Evolutionary conservation across 1,140 invertebrate genomes (phyloP), one percentile per base, ranked within the genome.

Genomic region (Mactra quadrangularis): DNA sequence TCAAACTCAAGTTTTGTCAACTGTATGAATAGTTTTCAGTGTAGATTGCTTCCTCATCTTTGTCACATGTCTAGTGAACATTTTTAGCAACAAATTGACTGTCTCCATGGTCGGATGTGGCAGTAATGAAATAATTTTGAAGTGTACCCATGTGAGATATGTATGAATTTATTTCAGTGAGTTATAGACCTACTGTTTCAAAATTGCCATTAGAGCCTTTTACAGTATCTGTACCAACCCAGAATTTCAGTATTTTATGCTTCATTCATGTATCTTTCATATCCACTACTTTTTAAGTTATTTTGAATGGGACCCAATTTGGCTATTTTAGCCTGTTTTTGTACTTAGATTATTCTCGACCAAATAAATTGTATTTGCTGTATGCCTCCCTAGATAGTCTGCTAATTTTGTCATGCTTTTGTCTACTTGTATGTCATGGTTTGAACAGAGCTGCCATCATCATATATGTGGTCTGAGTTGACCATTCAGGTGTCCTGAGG

Each of bases 241-340:
- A 59, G 38, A 35, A 38, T 71, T 81, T 59, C n/a, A 25, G n/a
- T 55, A 31, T 68, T 71, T 31, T 59, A 19, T 17, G 60, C 25
- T 22, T 47, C 22, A 41, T 13, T 55, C 33, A 53, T 71, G 17
- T 22, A 59, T 19, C 0, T 57, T 60, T 47, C 22, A 25, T 25
- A 38, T 47, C 1, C 7, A 6, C 35, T 13, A 25, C 53, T 35
- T 50, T 47, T 70, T n/a, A 60, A 41, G 11, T 17, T 3, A 71
- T 66, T 81, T 71, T 70, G 66, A 81, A 55, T 55, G 77, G 77
- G 64, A 71, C 77, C 77, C 77, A 81, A 70, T 81, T 78, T 81
- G 29, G 53, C 64, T 70, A 81, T 66, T 78, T 78, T 60, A 33
- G 62, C 59, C 52, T 66, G 19, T 50, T 66, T 78, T 64, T 66